These are phyloP conservation scores for Caenorhabditis sp. DNA, from an alignment of 2,888 invertebrate species.

Conservation along the genomic window DNA sequence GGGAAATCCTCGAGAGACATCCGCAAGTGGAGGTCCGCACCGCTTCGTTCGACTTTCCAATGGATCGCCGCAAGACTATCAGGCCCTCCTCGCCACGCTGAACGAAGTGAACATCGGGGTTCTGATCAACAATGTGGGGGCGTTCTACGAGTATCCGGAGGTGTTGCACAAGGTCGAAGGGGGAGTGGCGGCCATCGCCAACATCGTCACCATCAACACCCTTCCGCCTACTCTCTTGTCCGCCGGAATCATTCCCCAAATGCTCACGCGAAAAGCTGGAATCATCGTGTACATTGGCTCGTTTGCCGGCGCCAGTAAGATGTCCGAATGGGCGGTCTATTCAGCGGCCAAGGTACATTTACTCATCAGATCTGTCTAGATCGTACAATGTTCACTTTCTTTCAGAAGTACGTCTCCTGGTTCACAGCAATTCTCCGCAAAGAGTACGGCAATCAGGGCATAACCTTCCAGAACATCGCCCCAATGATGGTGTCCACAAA, in stretches of 20 bases:
- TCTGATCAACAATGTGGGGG: slow-evolving; percentile 91
- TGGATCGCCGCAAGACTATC: slow-evolving; percentile 66
- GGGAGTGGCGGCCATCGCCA: slow-evolving; percentile 67
- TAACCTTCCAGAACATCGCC: slow-evolving; percentile 78
- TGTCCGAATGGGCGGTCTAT: slow-evolving; percentile 84
- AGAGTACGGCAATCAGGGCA: slow-evolving; percentile 80
- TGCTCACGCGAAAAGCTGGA: slow-evolving; percentile 88
- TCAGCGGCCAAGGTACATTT: slow-evolving; percentile 87
- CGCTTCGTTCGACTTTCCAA: slow-evolving; percentile 73
- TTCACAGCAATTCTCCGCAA: slow-evolving; percentile 78
- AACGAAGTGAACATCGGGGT: slow-evolving; percentile 70
- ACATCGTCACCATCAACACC: slow-evolving; percentile 87
- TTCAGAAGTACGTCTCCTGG: slow-evolving; percentile 77
- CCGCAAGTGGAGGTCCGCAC: slow-evolving; percentile 67
- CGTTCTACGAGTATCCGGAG: slow-evolving; percentile 89
- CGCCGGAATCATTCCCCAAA: slow-evolving; percentile 88
- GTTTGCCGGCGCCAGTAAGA: slow-evolving; percentile 86
- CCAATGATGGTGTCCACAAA: slow-evolving; percentile 77
- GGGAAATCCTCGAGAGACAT: slow-evolving; percentile 69
- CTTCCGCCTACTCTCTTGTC: slow-evolving; percentile 86
- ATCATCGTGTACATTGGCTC: slow-evolving; percentile 93
- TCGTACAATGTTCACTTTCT: slow-evolving; percentile 20
- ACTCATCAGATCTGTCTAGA: not conserved
- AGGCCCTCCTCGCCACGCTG: slow-evolving; percentile 66
- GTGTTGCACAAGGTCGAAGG: slow-evolving; percentile 72